A percentile compares a stretch with the other conserved stretches of the same genome.
Evolutionary conservation across 2,113 vertebrate species (phyloP).

Genomic region (Hylia prasina): DNA sequence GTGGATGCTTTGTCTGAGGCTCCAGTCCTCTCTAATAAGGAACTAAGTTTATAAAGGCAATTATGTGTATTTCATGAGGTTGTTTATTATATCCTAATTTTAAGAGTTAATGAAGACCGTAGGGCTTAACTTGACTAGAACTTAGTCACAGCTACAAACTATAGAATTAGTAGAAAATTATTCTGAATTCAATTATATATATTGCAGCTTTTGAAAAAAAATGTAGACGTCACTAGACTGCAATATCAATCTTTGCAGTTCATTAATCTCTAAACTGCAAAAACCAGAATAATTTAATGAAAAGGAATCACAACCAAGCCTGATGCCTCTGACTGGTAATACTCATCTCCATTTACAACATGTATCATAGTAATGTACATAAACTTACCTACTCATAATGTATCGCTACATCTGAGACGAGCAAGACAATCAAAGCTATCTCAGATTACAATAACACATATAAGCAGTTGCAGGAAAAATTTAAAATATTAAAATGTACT

Average conservation of each 20-base stretch:
- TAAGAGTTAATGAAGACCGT: background rate
- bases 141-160: background rate
- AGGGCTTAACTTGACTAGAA: background rate
- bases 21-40: background rate
- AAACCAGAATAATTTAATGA: background rate
- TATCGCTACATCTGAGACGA: accelerated
- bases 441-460: background rate
- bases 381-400: background rate
- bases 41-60: background rate
- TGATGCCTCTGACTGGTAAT: background rate
- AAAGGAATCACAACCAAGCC: background rate
- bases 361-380: background rate
- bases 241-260: background rate
- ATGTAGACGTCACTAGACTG: background rate
- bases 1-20: background rate
- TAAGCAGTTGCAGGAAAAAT: background rate
- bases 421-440: background rate
- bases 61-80: background rate
- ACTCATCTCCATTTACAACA: background rate
- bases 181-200: background rate
- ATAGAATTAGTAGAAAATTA: background rate
- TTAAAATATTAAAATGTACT: background rate
- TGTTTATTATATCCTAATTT: background rate
- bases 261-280: background rate
- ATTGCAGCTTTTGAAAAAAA: background rate